Evolutionary conservation across 2,888 invertebrate genomes (phyloP), one percentile per base, ranked within the genome.

Genomic region (Pecten maximus): DNA sequence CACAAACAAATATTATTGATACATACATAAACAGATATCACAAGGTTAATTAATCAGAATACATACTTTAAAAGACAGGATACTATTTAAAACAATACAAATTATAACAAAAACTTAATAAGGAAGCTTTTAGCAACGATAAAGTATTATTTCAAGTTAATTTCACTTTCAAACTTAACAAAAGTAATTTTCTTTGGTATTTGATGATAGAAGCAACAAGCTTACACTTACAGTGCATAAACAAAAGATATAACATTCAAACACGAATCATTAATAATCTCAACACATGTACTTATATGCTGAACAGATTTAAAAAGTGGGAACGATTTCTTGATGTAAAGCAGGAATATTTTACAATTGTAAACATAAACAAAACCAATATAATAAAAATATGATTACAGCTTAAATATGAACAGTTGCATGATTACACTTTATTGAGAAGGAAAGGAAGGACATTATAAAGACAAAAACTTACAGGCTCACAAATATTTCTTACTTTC

Each of bases 151-250:
- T 23, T 23, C 15, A 23, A n/a, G n/a, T 60, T n/a, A 16, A 60
- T n/a, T 60, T 60, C 60, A 60, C 60, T 23, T n/a, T 60, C 74
- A 74, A 74, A 74, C 74, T 74, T 74, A 74, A 74, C 35, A 74
- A 54, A 54, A 23, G 35, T 16, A 28, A 12, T 0, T 35, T 0
- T 74, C 74, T 74, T 74, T 74, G 74, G 74, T 74, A 74, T 28
- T 35, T 74, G 0, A 28, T 15, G 8, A 74, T 8, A 74, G 74
- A 10, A 74, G 35, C 50, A 74, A 74, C 35, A 74, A 74, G 6
- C 15, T 28, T 74, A 35, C 74, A 74, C 74, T 74, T 74, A 10
- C 28, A 74, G 74, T 35, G 28, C 35, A 35, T 12, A 35, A 74
- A 35, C 0, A 74, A 35, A 74, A 74, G 8, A 28, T 74, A 74